Base-by-base conservation (phyloP, 2,797 vertebrate species). In the Silurus aristotelis region DNA sequence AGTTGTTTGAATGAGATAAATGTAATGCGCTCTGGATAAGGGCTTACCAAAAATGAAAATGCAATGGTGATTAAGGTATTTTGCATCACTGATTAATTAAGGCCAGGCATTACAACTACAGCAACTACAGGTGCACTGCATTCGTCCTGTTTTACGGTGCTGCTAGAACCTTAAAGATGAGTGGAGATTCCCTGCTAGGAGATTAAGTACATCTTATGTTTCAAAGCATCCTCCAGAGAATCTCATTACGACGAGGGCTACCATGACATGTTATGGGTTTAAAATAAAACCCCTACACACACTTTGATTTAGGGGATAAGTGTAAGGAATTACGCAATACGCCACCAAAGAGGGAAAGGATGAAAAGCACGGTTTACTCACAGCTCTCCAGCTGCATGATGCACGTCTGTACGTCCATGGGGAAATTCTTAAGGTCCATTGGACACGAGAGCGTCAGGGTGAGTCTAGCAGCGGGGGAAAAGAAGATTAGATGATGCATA, bases 381-480 rank as follows among this genome's bases (percentile, higher is more conserved):
- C 98, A 99, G 91, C 98, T 99, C 94, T 99, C 98, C 90, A 99
- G 92, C 91, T 99, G 98, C 97, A 99, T 99, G 92, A 98, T 99
- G 89, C 98, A 99, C 3, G 97, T 99, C 93, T 99, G 98, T 52
- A 97, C 97, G 86, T 99, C 98, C 98, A 99, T 99, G 19, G 98
- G 98, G 90, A 99, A 99, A 94, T 99, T 99, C 91, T 99, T 99
- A 71, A 99, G 96, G 92, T 99, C 97, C 98, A 99, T 99, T 1
- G 98, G 98, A 90, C 98, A 99, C 20, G 98, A 99, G 58, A 99
- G 94, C 52, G 96, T 99, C 92, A 99, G 93, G 19, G 98, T 99
- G 88, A 99, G 92, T 88, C 98, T 99, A 95, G 75, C 83, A 82
- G 80, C 52, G 20, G 17, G 17, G 0, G 15, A 56, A 82, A 79